A percentile compares a stretch with the other conserved stretches of the same genome.
Evolutionary conservation across 2,888 invertebrate genomes (phyloP).

Genomic region (Protonemura montana): DNA sequence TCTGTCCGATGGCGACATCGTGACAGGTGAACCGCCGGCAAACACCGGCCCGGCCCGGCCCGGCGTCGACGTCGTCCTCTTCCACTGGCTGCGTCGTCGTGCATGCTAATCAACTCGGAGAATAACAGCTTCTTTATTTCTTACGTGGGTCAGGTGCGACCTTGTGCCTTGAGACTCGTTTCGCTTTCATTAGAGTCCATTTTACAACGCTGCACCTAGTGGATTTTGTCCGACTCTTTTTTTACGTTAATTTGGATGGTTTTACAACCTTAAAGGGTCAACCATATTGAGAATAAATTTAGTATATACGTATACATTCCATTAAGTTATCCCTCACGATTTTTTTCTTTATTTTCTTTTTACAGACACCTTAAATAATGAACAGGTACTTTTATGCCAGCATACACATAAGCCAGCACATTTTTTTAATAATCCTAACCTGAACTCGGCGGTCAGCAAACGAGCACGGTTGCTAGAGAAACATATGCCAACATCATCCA

Average conservation of each 20-base stretch:
- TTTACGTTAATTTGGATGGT: not conserved
- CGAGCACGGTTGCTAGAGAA: not conserved
- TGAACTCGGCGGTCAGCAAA: not conserved
- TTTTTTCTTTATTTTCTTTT: not conserved
- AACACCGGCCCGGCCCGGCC: not conserved
- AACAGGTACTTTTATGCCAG: not conserved
- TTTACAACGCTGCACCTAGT: not conserved
- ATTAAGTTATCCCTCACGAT: not conserved
- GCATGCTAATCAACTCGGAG: conserved; percentile 13
- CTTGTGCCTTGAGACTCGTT: not conserved
- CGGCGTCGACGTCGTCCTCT: not conserved
- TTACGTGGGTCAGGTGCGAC: conserved; percentile 26
- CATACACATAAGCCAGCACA: not conserved
- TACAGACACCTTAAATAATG: not conserved
- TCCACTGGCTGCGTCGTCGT: not conserved
- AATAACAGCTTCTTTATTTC: conserved; percentile 13
- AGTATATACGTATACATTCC: not conserved
- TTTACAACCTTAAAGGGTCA: not conserved
- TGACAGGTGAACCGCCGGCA: conserved; percentile 10
- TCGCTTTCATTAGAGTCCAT: not conserved
- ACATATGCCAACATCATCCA: not conserved
- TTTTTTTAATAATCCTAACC: not conserved
- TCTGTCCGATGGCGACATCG: not conserved
- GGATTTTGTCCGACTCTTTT: not conserved
- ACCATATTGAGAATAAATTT: not conserved